These are phyloP conservation scores for Metellina segmentata DNA, from an alignment of 2,888 invertebrate genomes.

Conservation along the genomic window DNA sequence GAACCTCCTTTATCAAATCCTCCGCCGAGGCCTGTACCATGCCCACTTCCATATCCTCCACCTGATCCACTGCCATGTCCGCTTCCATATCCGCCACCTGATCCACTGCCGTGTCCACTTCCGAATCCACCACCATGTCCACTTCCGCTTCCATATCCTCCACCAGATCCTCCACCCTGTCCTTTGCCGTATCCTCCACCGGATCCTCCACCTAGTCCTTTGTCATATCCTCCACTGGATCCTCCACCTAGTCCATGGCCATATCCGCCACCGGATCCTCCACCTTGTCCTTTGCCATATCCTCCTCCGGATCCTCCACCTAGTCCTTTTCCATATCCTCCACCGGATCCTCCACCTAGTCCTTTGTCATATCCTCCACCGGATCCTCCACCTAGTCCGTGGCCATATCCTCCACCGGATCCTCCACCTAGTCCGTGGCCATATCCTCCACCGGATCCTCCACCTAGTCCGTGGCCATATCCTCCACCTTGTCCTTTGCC, in stretches of 20 bases:
- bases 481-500: slow-evolving; percentile 1
- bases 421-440: slow-evolving; percentile 3
- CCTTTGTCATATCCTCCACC: neutral
- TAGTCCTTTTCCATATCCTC: neutral
- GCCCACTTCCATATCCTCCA: slow-evolving; percentile 17
- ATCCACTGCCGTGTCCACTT: neutral
- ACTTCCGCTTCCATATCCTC: neutral
- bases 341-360: neutral
- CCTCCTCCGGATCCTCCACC: neutral
- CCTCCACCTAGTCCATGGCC: neutral
- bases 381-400: neutral
- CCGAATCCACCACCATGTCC: slow-evolving; percentile 19
- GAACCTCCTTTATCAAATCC: neutral
- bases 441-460: neutral
- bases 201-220: neutral
- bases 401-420: neutral
- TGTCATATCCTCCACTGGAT: neutral
- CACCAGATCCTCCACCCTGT: too few species aligned
- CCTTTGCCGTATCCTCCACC: neutral
- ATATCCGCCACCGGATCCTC: neutral
- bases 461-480: neutral
- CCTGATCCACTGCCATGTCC: slow-evolving; percentile 12
- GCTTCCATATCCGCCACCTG: neutral
- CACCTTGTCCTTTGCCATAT: neutral
- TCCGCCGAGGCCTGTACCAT: neutral